Conservation (phyloP, 2,888 invertebrate genomes). For the Leptopilina syphax region DNA sequence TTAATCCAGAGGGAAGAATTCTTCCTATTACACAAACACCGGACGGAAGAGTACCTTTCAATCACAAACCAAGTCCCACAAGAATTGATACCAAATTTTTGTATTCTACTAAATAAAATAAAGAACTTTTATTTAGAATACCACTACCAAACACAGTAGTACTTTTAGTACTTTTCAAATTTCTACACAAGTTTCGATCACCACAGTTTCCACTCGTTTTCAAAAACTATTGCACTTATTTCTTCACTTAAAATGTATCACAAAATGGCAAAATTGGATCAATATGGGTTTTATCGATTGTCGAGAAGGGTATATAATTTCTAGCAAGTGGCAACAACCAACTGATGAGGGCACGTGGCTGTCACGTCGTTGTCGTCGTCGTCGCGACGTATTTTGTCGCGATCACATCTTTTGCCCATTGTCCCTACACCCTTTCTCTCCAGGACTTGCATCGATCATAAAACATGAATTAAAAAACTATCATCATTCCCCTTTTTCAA, state of each 20-base stretch:
- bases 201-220: too few relatives aligned
- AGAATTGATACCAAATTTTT: too few relatives aligned
- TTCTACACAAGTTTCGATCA: too few relatives aligned
- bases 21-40: constrained; percentile 22
- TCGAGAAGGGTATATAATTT: not conserved
- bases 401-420: constrained; percentile 45
- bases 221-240: constrained; percentile 30
- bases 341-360: constrained; percentile 67
- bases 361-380: constrained; percentile 61
- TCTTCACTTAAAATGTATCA: constrained; percentile 28
- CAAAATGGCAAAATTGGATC: not conserved
- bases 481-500: constrained; percentile 52
- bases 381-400: constrained; percentile 57
- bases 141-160: too few relatives aligned
- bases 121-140: too few relatives aligned
- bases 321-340: constrained; percentile 21
- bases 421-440: constrained; percentile 42
- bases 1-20: not conserved
- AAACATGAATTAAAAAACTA: constrained; percentile 1
- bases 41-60: constrained; percentile 14
- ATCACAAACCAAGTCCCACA: too few relatives aligned
- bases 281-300: not conserved
- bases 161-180: too few relatives aligned
- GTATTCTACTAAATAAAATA: too few relatives aligned
- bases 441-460: constrained; percentile 30